Evolutionary conservation across 2,888 invertebrate species (phyloP), one percentile per base, ranked within the genome.

Genomic region (Trichacis sp.): DNA sequence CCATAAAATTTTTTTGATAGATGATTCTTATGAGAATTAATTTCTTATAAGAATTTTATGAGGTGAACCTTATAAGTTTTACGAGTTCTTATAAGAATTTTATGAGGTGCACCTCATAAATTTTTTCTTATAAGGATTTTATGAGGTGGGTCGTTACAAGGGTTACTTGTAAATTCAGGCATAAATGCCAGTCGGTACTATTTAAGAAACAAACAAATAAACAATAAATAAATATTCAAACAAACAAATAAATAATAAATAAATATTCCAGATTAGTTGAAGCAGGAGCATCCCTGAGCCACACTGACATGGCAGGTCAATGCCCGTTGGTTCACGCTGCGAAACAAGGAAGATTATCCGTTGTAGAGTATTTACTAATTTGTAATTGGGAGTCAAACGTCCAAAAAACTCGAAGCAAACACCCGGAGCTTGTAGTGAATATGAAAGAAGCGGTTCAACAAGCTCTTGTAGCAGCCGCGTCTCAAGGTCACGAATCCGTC

Each of bases 321-420:
- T 94, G 95, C 75, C 92, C 97, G 0, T 84, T 97, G 59, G 94
- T 96, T 0, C 96, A 97, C 82, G 97, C 97, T 1, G 95, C 97
- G 0, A 89, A 93, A 72, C 92, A 92, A 76, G 96, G 96, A 0
- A 93, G 93, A 77, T 85, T 95, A 36, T 93, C 94, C 68, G 93
- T 96, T 1, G 93, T 97, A 0, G 93, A 93, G 36, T 95, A 95
- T 80, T 87, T 97, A 17, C 86, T 97, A 18, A 94, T 95, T 15
- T 95, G 94, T 80, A 93, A 95, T 72, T 94, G 96, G 91, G 40
- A 40, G 9, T 88, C 91, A 8, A 78, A 85, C 1, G 63, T 72
- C n/a, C 82, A 81, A 71, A 86, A 76, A 74, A 86, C 85, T 46
- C 66, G 66, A 14, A 53, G 8, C 1, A 54, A 40, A 17, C 24